phyloP scores from a whole-genome alignment of 2,888 invertebrate genomes.

The Drosophila incognita region DNA sequence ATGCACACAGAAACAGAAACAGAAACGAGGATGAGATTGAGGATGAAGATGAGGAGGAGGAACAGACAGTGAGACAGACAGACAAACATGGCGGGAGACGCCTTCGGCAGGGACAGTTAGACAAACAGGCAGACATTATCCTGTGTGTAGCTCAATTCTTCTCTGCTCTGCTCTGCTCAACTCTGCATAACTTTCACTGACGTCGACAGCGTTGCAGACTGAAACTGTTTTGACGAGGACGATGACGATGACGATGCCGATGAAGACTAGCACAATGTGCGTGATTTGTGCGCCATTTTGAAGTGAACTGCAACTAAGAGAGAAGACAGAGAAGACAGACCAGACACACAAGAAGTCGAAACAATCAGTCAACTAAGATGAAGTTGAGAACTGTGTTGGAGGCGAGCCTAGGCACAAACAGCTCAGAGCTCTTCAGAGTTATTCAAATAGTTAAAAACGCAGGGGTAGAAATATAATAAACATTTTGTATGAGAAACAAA shows the following conservation, averaged over 20 bases:
- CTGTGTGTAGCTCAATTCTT: constrained; percentile 36
- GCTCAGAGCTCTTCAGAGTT: background rate
- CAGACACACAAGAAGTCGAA: constrained; percentile 3
- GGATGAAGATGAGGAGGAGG: constrained; percentile 4
- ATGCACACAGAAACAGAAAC: constrained; percentile 57
- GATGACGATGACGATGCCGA: constrained; percentile 10
- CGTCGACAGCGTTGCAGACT: constrained; percentile 18
- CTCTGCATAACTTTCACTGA: constrained; percentile 73
- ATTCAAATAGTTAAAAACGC: background rate
- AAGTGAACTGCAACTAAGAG: constrained; percentile 18
- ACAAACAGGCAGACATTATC: constrained; percentile 78
- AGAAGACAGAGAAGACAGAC: background rate
- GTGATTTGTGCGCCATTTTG: constrained; percentile 45
- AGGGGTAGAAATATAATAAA: background rate
- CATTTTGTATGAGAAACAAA: background rate
- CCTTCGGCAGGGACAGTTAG: constrained; percentile 53
- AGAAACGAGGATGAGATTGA: constrained; percentile 17
- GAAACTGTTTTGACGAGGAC: constrained; percentile 1
- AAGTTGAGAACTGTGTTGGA: constrained; percentile 18
- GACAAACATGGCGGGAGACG: constrained; percentile 58
- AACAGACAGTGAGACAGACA: constrained; percentile 18
- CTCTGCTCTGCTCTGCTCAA: constrained; percentile 25
- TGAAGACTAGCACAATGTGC: constrained; percentile 48
- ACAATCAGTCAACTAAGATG: constrained; percentile 27
- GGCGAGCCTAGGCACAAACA: background rate